phyloP scores from a whole-genome alignment of 2,888 invertebrate genomes.

The Eupithecia centaureata region DNA sequence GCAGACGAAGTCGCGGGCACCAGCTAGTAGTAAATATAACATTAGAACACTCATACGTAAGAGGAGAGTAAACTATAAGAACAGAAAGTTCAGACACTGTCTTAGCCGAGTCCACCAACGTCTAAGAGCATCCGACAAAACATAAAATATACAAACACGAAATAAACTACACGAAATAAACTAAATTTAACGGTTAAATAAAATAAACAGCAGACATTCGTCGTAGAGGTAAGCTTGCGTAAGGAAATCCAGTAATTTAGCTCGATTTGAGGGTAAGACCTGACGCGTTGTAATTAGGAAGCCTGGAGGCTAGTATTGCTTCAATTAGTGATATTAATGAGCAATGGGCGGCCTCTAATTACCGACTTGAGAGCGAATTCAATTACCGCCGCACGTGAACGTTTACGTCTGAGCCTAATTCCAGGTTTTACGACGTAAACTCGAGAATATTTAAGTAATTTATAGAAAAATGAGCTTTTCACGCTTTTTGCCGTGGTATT shows the following conservation, averaged over 20 bases:
- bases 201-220: not conserved
- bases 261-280: slow-evolving; percentile 1
- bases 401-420: slow-evolving; percentile 3
- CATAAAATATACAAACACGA: not conserved
- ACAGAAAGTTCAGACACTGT: no score
- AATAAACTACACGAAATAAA: not conserved
- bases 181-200: not conserved
- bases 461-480: not conserved
- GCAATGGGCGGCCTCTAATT: slow-evolving; percentile 31
- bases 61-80: no score
- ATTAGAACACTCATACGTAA: no score
- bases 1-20: no score
- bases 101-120: no score
- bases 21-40: no score
- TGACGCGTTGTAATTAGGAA: slow-evolving; percentile 21
- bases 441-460: not conserved
- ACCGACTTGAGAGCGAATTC: slow-evolving; percentile 19
- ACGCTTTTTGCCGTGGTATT: not conserved
- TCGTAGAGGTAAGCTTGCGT: not conserved
- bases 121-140: no score
- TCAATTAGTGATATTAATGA: slow-evolving; percentile 36
- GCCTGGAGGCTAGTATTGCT: slow-evolving; percentile 18
- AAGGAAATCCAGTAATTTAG: not conserved
- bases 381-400: slow-evolving; percentile 14
- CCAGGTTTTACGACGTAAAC: not conserved